Evolutionary conservation across 1,140 invertebrate species (phyloP), one percentile per base, ranked within the genome.

Genomic region (Scaptomyza hsui): DNA sequence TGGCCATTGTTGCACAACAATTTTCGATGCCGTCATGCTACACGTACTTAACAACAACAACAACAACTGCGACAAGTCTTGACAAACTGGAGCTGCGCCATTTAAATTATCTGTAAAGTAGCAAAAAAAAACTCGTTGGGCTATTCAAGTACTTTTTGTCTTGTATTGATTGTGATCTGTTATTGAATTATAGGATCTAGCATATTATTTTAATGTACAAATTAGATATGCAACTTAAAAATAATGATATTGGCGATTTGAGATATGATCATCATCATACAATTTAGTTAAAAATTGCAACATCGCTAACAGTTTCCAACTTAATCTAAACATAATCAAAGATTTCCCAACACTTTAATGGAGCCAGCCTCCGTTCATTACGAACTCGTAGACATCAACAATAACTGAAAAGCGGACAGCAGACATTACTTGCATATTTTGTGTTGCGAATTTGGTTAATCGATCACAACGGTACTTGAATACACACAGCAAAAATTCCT

Each of bases 1-100:
- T 67, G 77, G 44, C 69, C 62, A 86, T 86, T 86, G 81, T 86
- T 88, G 81, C 82, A 81, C 62, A 88, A 88, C 39, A 48, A 26
- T 51, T 68, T 68, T 72, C n/a, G 72, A 75, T 72, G 78, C 61
- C 74, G 75, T 86, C 82, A 86, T 81, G 82, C 81, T 64, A 60
- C 77, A 47, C 72, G 10, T 32, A 4, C 12, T n/a, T 37, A 4
- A 37, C 10, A 37, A 37, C 32, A 75, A 79, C 78, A 80, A 75
- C 77, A n/a, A 37, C 3, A n/a, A 37, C 32, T 67, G 79, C 78
- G 75, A 75, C 77, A 71, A 53, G 71, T 75, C 77, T 86, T 65
- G 77, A 77, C 81, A 81, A 88, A 86, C 77, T 77, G 64, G 61
- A 81, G 62, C 60, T 62, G 56, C 56, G 64, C 78, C 71, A 82